These are phyloP conservation scores for Dyspetes luteomarginatus DNA, from an alignment of 2,888 invertebrate species.

Conservation along the genomic window DNA sequence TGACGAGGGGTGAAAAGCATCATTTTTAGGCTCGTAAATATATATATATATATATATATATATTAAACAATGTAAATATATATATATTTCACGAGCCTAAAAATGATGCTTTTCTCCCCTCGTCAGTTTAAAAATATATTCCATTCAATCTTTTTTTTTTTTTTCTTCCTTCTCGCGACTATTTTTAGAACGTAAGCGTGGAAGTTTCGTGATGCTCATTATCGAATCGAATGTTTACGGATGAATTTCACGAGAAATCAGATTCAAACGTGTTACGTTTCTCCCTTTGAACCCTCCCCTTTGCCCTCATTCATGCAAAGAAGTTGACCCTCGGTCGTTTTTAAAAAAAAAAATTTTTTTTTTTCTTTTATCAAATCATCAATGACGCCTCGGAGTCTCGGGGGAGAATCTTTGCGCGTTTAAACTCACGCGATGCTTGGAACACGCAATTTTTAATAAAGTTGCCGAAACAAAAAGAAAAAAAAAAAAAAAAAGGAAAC, in stretches of 20 bases:
- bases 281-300: not conserved
- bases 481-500: not conserved
- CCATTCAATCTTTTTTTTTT: not conserved
- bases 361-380: not conserved
- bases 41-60: no score
- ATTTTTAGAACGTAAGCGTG: constrained; percentile 1
- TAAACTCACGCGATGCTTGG: not conserved
- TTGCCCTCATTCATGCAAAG: no score
- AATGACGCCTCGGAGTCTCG: not conserved
- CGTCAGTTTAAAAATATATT: not conserved
- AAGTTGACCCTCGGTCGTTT: not conserved
- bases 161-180: not conserved
- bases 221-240: constrained; percentile 2
- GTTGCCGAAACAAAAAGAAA: not conserved
- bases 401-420: not conserved
- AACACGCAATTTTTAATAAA: constrained; percentile 32
- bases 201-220: not conserved
- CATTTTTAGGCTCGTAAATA: not conserved
- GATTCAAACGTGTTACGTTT: not conserved
- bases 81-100: not conserved
- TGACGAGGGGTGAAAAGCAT: no score
- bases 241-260: not conserved
- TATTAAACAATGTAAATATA: not conserved
- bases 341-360: not conserved
- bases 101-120: not conserved